A percentile compares a stretch with the other conserved stretches of the same genome.
These are phyloP conservation scores for Gibbula magus DNA, from an alignment of 2,888 invertebrate species.

Conservation along the genomic window DNA sequence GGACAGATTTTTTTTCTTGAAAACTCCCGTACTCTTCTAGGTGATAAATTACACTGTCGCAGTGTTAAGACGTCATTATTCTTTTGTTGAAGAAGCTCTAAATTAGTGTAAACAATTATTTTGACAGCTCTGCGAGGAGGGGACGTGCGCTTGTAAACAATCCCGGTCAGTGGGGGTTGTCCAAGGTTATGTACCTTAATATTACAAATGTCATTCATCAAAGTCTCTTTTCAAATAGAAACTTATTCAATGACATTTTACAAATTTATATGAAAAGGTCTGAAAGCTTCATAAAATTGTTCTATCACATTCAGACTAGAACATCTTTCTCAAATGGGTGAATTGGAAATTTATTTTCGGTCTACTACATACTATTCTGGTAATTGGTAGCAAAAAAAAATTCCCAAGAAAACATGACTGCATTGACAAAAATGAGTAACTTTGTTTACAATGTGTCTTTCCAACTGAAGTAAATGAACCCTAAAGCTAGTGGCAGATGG, in stretches of 20 bases:
- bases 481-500: conserved; percentile 11
- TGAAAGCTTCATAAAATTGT: too few relatives aligned
- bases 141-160: background rate
- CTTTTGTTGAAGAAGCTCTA: background rate
- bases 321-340: too few relatives aligned
- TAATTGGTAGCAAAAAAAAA: too few relatives aligned
- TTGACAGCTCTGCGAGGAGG: background rate
- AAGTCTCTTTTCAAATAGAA: too few relatives aligned
- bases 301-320: too few relatives aligned
- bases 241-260: too few relatives aligned
- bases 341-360: too few relatives aligned
- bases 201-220: too few relatives aligned
- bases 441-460: background rate
- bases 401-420: too few relatives aligned
- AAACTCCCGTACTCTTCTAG: background rate
- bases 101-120: background rate
- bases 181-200: background rate
- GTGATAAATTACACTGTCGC: background rate
- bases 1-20: background rate
- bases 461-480: background rate
- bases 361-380: too few relatives aligned
- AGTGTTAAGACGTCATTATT: background rate
- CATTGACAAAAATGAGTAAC: too few relatives aligned
- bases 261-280: too few relatives aligned
- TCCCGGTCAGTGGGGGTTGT: background rate